These are phyloP conservation scores for Akabosia matsudoensis DNA, from an alignment of 1,140 invertebrate species.

Conservation along the genomic window DNA sequence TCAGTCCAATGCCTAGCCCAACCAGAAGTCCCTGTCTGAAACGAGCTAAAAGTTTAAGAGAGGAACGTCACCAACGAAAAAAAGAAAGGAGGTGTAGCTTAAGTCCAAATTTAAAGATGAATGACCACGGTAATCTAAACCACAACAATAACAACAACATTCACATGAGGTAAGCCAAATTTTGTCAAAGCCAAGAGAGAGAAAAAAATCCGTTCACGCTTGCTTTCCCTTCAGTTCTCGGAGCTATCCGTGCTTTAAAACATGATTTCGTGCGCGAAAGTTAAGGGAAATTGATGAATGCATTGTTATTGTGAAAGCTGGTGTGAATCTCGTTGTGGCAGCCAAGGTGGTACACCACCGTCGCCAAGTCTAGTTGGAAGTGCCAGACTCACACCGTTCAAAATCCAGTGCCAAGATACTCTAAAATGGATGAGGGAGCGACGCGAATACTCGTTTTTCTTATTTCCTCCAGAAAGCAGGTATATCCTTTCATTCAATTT, in stretches of 20 bases:
- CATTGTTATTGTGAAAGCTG: slow-evolving; percentile 27
- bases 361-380: slow-evolving; percentile 40
- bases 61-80: slow-evolving; percentile 43
- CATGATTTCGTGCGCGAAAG: no score
- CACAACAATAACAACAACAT: slow-evolving; percentile 46
- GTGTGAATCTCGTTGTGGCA: slow-evolving; percentile 45
- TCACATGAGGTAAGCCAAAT: slow-evolving; percentile 44
- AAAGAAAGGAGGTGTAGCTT: slow-evolving; percentile 43
- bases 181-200: not conserved
- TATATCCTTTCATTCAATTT: slow-evolving; percentile 53
- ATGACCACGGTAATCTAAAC: slow-evolving; percentile 40
- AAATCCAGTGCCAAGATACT: slow-evolving; percentile 53
- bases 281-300: not conserved
- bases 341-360: slow-evolving; percentile 42
- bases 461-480: slow-evolving; percentile 79
- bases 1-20: slow-evolving; percentile 42
- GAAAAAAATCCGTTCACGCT: not conserved
- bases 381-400: slow-evolving; percentile 43
- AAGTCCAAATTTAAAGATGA: slow-evolving; percentile 47
- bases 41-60: slow-evolving; percentile 44
- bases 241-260: no score
- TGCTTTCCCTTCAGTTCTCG: no score
- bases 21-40: slow-evolving; percentile 42
- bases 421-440: slow-evolving; percentile 77
- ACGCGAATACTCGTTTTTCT: slow-evolving; percentile 80